A percentile compares a stretch with the other conserved stretches of the same genome.
These are phyloP conservation scores for Microcebus murinus DNA, from an alignment of 2,113 vertebrate genomes.

Conservation along the genomic window DNA sequence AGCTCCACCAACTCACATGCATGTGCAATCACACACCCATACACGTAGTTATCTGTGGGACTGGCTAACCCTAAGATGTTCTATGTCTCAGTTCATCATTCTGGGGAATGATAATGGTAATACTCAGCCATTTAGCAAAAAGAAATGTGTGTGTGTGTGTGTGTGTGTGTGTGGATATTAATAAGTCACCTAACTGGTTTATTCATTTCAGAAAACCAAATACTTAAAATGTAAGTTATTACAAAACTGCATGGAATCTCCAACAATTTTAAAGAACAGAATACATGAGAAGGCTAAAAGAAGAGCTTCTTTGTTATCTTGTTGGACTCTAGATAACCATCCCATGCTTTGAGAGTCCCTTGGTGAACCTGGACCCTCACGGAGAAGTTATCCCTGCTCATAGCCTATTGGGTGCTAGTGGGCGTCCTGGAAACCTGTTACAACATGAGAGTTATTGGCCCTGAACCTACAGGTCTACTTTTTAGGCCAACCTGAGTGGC, in stretches of 20 bases:
- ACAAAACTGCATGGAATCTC: conserved; percentile 5
- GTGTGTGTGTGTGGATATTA: background rate
- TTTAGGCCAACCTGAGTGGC: background rate
- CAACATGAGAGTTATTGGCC: background rate
- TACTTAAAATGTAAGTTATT: conserved; percentile 20
- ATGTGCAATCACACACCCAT: background rate
- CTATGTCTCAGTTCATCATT: background rate
- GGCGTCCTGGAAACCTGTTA: background rate
- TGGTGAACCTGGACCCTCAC: background rate
- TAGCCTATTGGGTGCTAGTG: background rate
- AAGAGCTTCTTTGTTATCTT: background rate
- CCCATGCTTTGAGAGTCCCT: background rate
- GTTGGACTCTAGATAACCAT: background rate
- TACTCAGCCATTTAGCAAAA: background rate
- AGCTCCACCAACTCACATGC: background rate
- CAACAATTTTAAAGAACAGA: background rate
- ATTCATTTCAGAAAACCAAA: conserved; percentile 22
- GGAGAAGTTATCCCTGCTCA: background rate
- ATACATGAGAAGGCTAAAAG: background rate
- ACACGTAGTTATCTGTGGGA: background rate
- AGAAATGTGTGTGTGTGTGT: too few species aligned
- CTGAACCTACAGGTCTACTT: background rate
- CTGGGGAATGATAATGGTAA: background rate
- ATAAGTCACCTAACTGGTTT: background rate
- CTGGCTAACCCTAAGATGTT: background rate